A percentile compares a stretch with the other conserved stretches of the same genome.
phyloP scores from a whole-genome alignment of 2,888 invertebrate species.

The Lasioglossum malachurum region DNA sequence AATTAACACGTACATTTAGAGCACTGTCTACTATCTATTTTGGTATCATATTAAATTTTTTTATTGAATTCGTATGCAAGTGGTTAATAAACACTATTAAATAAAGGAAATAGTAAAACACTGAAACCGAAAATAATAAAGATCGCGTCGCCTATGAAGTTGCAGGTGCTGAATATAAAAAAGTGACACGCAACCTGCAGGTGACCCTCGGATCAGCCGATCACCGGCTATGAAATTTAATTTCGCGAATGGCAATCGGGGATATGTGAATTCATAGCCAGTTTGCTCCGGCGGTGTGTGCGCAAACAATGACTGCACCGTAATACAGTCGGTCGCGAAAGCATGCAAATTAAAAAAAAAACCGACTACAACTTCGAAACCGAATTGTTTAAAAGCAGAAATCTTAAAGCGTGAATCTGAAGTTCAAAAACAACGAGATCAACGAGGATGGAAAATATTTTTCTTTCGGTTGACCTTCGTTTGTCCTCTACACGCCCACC shows the following conservation, averaged over 20 bases:
- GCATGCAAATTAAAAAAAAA: background rate
- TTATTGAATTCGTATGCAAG: background rate
- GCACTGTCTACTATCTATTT: no score
- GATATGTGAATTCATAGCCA: constrained; percentile 41
- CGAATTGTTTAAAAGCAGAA: background rate
- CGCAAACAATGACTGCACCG: constrained; percentile 63
- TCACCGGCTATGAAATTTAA: constrained; percentile 68
- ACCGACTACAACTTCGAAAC: background rate
- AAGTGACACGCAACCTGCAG: background rate
- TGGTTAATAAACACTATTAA: background rate
- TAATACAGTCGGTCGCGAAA: constrained; percentile 35
- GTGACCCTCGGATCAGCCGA: constrained; percentile 32
- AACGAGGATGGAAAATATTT: no score
- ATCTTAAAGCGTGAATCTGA: background rate
- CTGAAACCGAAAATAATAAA: background rate
- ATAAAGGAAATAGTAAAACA: background rate
- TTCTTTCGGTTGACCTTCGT: no score
- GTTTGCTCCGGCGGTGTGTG: constrained; percentile 50
- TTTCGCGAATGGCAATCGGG: constrained; percentile 75
- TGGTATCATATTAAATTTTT: no score
- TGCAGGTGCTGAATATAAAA: background rate
- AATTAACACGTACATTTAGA: background rate
- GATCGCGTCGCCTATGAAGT: background rate
- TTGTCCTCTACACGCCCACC: no score
- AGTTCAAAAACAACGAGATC: no score